Conservation (phyloP, 23 tunicate species). For the Diplosoma virens region DNA sequence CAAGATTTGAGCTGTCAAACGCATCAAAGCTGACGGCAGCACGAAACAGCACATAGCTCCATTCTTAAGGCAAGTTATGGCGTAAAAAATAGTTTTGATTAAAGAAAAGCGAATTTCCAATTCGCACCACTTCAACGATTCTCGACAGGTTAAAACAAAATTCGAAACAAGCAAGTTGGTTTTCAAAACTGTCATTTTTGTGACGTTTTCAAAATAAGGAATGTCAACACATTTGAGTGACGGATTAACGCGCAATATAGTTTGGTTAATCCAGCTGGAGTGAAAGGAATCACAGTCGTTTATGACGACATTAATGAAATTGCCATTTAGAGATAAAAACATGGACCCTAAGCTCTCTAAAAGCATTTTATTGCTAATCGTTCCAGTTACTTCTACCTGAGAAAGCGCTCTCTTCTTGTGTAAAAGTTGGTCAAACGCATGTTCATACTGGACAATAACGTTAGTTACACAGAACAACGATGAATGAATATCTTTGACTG, state of each 20-base stretch:
- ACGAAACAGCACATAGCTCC: neutral
- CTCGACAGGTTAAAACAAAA: neutral
- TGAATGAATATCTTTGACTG: constrained; percentile 29
- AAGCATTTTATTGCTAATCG: neutral
- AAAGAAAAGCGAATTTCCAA: constrained; percentile 6
- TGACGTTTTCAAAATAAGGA: neutral
- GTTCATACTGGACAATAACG: constrained; percentile 23
- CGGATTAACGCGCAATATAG: neutral
- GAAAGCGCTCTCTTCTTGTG: neutral
- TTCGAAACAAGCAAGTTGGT: neutral
- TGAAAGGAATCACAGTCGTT: neutral
- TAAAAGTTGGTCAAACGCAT: neutral
- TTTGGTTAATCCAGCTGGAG: constrained; percentile 7
- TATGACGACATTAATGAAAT: neutral
- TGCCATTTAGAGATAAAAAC: neutral
- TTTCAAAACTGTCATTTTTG: neutral
- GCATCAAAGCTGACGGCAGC: constrained; percentile 15
- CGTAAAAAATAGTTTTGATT: neutral
- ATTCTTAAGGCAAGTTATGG: neutral
- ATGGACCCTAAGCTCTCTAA: neutral
- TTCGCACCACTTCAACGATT: constrained; percentile 27
- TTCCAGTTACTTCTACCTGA: neutral
- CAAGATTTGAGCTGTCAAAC: constrained; percentile 29
- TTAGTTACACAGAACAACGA: constrained; percentile 71
- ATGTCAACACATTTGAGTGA: neutral